phyloP scores from a whole-genome alignment of 2,888 invertebrate species.

The Drosophila pseudotakahashii region DNA sequence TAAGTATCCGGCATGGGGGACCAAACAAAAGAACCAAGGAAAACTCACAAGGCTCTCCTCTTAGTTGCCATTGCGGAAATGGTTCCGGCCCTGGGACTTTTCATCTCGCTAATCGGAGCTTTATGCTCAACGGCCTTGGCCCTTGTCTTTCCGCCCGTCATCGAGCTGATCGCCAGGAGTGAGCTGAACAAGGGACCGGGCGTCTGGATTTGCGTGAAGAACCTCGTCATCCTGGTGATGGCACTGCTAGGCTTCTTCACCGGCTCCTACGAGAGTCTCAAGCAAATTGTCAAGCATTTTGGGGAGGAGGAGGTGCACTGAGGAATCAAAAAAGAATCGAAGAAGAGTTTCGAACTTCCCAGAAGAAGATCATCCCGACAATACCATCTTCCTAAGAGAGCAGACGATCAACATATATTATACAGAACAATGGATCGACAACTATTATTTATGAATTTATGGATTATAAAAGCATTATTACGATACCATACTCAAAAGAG shows the following conservation, averaged over 20 bases:
- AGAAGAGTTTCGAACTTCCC: no score
- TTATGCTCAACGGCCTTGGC: conserved; percentile 94
- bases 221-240: conserved; percentile 87
- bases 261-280: conserved; percentile 90
- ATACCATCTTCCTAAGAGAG: no score
- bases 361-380: no score
- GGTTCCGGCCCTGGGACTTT: conserved; percentile 93
- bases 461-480: no score
- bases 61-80: conserved; percentile 93
- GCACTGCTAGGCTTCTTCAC: conserved; percentile 90
- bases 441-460: no score
- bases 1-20: conserved; percentile 86
- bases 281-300: conserved; percentile 78
- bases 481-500: no score
- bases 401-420: no score
- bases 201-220: conserved; percentile 85
- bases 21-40: background rate
- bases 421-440: no score
- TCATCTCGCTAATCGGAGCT: conserved; percentile 96
- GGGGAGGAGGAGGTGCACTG: conserved; percentile 60
- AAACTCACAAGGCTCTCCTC: background rate
- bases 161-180: conserved; percentile 90
- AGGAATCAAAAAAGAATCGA: no score
- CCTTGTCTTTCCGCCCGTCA: conserved; percentile 93
- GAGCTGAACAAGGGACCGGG: conserved; percentile 85